Percentiles rank a stretch among this genome's conserved stretches.
These are phyloP conservation scores for Metalampra italica DNA, from an alignment of 2,888 invertebrate species.

Conservation along the genomic window DNA sequence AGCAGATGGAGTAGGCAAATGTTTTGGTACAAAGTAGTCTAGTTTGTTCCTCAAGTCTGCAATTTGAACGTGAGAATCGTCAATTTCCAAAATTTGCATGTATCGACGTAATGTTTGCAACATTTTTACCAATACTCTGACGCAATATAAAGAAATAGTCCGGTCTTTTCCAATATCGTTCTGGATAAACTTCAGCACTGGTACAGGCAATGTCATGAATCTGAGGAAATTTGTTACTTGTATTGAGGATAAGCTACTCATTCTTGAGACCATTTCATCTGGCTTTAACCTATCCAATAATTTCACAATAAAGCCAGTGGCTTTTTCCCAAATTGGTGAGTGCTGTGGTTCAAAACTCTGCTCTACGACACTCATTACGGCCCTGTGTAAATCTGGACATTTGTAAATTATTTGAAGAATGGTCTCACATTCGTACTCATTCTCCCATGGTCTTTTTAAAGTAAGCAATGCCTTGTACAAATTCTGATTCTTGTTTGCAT, in stretches of 20 bases:
- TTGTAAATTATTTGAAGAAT: constrained; percentile 80
- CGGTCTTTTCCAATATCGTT: constrained; percentile 50
- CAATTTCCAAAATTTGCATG: constrained; percentile 68
- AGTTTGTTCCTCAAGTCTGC: constrained; percentile 55
- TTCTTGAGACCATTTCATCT: constrained; percentile 64
- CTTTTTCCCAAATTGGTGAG: constrained; percentile 74
- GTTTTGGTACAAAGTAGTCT: constrained; percentile 66
- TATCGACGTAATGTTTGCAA: constrained; percentile 71
- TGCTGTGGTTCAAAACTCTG: constrained; percentile 80
- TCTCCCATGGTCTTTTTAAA: constrained; percentile 84
- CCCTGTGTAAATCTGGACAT: constrained; percentile 85
- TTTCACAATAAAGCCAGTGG: constrained; percentile 62
- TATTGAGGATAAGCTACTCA: constrained; percentile 58
- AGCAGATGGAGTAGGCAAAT: constrained; percentile 53
- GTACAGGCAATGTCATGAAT: constrained; percentile 68
- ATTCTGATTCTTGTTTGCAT: constrained; percentile 78
- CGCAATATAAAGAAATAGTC: constrained; percentile 63
- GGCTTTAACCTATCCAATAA: constrained; percentile 68
- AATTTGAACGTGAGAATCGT: constrained; percentile 36
- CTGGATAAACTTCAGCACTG: constrained; percentile 66
- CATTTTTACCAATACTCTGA: constrained; percentile 76
- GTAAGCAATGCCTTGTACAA: constrained; percentile 81
- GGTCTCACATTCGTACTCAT: constrained; percentile 80
- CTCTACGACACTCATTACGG: constrained; percentile 78
- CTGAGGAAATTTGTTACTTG: constrained; percentile 75